Evolutionary conservation across 1,140 invertebrate species (phyloP).

Genomic region (Cheumatopsyche charites): DNA sequence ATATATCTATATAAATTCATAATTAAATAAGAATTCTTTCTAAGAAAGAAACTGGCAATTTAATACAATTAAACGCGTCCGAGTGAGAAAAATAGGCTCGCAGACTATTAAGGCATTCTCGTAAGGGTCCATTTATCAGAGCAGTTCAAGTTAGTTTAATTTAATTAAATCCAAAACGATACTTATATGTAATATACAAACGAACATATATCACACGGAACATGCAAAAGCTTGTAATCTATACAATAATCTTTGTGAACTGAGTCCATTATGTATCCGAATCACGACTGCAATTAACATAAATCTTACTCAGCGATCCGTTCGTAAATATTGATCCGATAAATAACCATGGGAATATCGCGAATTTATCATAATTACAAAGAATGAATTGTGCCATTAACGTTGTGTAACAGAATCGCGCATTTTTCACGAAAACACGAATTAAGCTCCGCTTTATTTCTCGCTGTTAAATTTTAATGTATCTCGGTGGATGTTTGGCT

Average conservation of each 20-base stretch:
- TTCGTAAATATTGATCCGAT: constrained; percentile 30
- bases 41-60: too few relatives aligned
- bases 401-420: neutral
- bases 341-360: constrained; percentile 24
- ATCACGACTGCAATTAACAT: constrained; percentile 28
- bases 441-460: too few relatives aligned
- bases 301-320: constrained; percentile 27
- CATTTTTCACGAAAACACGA: too few relatives aligned
- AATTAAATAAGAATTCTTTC: too few relatives aligned
- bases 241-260: constrained; percentile 19
- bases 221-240: neutral
- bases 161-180: neutral
- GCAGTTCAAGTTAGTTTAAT: constrained; percentile 17
- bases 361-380: constrained; percentile 16
- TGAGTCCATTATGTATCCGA: constrained; percentile 20
- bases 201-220: neutral
- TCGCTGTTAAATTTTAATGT: too few relatives aligned
- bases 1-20: too few relatives aligned
- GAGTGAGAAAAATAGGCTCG: constrained; percentile 10
- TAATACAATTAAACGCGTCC: neutral
- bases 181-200: neutral
- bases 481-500: too few relatives aligned
- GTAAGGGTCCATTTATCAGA: constrained; percentile 11
- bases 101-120: constrained; percentile 16
- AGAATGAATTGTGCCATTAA: neutral